Percentiles rank a stretch among this genome's conserved stretches.
phyloP scores from a whole-genome alignment of 2,888 invertebrate species.

The Cactoblastis cactorum region DNA sequence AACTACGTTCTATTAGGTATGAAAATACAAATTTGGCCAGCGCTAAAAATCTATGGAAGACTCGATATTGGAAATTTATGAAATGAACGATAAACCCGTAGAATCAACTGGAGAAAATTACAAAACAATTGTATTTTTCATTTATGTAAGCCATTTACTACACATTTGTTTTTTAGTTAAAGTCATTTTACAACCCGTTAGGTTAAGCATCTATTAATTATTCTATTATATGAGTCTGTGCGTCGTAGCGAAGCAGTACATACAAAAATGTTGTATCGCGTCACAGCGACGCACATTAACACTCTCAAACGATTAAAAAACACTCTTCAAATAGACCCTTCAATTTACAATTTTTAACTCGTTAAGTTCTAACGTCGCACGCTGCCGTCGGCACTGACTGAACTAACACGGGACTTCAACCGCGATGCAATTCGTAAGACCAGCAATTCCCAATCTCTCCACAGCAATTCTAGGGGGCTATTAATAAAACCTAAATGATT shows the following conservation, averaged over 20 bases:
- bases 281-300: no score
- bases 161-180: not conserved
- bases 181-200: not conserved
- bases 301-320: no score
- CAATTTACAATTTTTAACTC: no score
- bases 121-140: not conserved
- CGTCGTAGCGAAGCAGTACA: no score
- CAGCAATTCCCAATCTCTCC: not conserved
- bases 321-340: no score
- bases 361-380: not conserved
- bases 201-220: no score
- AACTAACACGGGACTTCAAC: constrained; percentile 15
- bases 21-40: not conserved
- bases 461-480: no score
- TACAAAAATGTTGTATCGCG: no score
- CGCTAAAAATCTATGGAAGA: constrained; percentile 1
- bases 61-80: not conserved
- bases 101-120: not conserved
- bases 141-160: not conserved
- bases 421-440: not conserved
- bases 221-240: no score
- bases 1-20: not conserved
- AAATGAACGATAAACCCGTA: no score
- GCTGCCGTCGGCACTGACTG: not conserved
- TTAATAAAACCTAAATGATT: no score